A percentile compares a stretch with the other conserved stretches of the same genome.
phyloP scores from a whole-genome alignment of 2,113 vertebrate species.

The Campylorhamphus procurvoides region DNA sequence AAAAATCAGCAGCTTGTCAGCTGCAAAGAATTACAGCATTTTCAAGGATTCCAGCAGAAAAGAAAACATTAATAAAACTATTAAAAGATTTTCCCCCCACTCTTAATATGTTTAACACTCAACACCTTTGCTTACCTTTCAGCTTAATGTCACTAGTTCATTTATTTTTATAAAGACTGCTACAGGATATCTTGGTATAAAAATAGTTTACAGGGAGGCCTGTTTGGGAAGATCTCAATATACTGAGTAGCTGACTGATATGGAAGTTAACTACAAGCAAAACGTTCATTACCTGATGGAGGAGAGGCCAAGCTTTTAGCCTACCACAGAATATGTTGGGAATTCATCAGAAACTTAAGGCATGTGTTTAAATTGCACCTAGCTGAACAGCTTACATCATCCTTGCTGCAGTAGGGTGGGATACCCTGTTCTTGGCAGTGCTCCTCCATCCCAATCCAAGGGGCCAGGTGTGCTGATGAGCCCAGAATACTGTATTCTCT shows the following conservation, averaged over 20 bases:
- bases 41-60: slow-evolving; percentile 64
- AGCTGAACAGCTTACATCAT: neutral
- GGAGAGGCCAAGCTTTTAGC: neutral
- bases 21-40: slow-evolving; percentile 65
- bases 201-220: slow-evolving; percentile 41
- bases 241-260: neutral
- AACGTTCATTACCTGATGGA: neutral
- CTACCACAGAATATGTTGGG: neutral
- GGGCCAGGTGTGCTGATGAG: neutral
- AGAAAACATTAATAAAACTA: slow-evolving; percentile 68
- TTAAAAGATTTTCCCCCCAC: slow-evolving; percentile 27
- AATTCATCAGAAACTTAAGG: neutral
- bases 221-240: slow-evolving; percentile 21
- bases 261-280: neutral
- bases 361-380: neutral
- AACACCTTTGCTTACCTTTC: slow-evolving; percentile 65
- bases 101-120: slow-evolving; percentile 58
- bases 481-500: neutral
- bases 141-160: slow-evolving; percentile 66
- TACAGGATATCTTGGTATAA: slow-evolving; percentile 28
- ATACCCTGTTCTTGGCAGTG: neutral
- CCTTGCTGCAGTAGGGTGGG: neutral
- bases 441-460: neutral
- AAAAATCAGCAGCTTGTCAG: slow-evolving; percentile 62
- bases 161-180: slow-evolving; percentile 64